Conservation (phyloP, 2,797 vertebrate genomes). For the Anguilla megastoma region DNA sequence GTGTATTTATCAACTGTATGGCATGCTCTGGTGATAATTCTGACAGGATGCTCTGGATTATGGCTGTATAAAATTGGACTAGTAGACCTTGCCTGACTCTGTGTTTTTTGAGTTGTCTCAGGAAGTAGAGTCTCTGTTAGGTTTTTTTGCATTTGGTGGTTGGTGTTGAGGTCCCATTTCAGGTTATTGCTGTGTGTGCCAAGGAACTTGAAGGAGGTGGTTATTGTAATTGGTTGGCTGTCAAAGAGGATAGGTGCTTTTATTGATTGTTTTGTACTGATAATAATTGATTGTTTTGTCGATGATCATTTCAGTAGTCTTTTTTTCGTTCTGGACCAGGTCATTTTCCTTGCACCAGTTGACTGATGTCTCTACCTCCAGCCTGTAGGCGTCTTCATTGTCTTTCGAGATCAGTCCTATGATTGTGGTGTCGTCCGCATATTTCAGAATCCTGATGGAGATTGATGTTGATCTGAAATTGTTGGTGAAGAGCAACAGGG, state of each 20-base stretch:
- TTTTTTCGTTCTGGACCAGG: not conserved
- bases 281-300: not conserved
- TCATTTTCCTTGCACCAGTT: not conserved
- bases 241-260: not conserved
- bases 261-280: too few relatives aligned
- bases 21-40: too few relatives aligned
- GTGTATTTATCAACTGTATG: too few relatives aligned
- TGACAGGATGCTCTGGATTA: too few relatives aligned
- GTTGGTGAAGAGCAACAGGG: not conserved
- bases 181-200: too few relatives aligned
- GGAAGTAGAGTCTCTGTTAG: too few relatives aligned
- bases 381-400: not conserved
- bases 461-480: not conserved
- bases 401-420: not conserved
- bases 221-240: not conserved
- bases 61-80: too few relatives aligned
- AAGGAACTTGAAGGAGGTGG: too few relatives aligned
- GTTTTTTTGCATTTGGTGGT: too few relatives aligned
- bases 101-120: too few relatives aligned
- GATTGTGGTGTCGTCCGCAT: not conserved
- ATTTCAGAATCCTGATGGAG: not conserved
- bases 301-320: not conserved
- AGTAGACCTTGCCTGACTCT: too few relatives aligned
- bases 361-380: not conserved
- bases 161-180: too few relatives aligned